A percentile compares a stretch with the other conserved stretches of the same genome.
Evolutionary conservation across 2,113 vertebrate species (phyloP).

Genomic region (Indicator maculatus): DNA sequence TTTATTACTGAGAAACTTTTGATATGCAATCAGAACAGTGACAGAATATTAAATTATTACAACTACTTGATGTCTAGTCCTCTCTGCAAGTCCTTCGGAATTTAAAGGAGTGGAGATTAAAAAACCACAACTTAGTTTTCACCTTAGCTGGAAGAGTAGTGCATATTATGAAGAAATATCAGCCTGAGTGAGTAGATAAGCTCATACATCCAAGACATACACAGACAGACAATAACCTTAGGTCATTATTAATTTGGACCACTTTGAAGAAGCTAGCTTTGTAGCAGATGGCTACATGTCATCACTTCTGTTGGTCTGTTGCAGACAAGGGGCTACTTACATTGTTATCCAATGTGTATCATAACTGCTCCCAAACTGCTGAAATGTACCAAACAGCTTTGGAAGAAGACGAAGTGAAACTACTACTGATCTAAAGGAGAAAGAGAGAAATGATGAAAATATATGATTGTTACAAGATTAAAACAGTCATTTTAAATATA

Average conservation of each 20-base stretch:
- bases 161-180: not conserved
- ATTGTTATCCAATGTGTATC: conserved; percentile 99
- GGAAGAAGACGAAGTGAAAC: conserved; percentile 96
- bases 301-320: not conserved
- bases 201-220: not conserved
- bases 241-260: not conserved
- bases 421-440: conserved; percentile 88
- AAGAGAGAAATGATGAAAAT: not conserved
- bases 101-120: not conserved
- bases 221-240: not conserved
- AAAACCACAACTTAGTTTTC: not conserved
- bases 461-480: not conserved
- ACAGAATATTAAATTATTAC: not conserved
- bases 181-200: not conserved
- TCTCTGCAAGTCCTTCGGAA: not conserved
- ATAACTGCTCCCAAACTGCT: conserved; percentile 98
- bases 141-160: not conserved
- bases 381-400: conserved; percentile 97
- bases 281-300: not conserved
- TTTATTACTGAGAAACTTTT: not conserved
- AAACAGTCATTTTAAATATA: not conserved
- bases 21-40: not conserved
- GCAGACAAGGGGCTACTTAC: conserved; percentile 76
- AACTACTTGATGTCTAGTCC: not conserved
- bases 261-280: not conserved